Conservation (phyloP, 2,113 vertebrate genomes). For the Epinephelus moara region DNA sequence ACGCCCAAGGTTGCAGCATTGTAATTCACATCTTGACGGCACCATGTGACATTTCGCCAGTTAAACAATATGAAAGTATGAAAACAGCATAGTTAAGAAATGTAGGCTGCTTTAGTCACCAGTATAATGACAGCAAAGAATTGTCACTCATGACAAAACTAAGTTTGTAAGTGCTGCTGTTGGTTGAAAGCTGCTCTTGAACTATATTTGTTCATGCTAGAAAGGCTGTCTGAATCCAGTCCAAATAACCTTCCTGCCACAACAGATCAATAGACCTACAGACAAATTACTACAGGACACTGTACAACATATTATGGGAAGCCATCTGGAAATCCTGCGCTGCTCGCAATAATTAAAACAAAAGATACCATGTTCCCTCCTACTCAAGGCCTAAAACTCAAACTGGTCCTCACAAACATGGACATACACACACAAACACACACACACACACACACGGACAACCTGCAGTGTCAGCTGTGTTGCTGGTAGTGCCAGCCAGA, state of each 20-base stretch:
- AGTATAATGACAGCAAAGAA: background rate
- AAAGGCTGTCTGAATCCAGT: background rate
- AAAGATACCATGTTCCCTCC: background rate
- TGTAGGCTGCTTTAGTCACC: background rate
- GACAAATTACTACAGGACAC: background rate
- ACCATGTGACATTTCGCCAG: background rate
- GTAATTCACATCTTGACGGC: background rate
- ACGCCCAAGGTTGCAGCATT: background rate
- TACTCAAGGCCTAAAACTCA: background rate
- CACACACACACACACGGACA: conserved; percentile 2
- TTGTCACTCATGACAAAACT: background rate
- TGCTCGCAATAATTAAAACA: background rate
- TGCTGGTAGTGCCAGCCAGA: conserved; percentile 47
- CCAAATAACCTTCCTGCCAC: background rate
- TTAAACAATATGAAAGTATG: background rate
- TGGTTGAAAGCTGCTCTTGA: background rate
- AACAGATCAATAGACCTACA: background rate
- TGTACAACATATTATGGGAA: conserved; percentile 1
- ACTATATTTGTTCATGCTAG: background rate
- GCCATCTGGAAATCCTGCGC: background rate
- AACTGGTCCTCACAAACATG: conserved; percentile 7
- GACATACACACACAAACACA: background rate
- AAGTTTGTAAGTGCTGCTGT: background rate
- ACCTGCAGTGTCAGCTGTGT: conserved; percentile 55
- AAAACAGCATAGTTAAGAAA: background rate